Percentiles rank a stretch among this genome's conserved stretches.
These are phyloP conservation scores for Sciurus niger DNA, from an alignment of 2,113 vertebrate species.

Conservation along the genomic window DNA sequence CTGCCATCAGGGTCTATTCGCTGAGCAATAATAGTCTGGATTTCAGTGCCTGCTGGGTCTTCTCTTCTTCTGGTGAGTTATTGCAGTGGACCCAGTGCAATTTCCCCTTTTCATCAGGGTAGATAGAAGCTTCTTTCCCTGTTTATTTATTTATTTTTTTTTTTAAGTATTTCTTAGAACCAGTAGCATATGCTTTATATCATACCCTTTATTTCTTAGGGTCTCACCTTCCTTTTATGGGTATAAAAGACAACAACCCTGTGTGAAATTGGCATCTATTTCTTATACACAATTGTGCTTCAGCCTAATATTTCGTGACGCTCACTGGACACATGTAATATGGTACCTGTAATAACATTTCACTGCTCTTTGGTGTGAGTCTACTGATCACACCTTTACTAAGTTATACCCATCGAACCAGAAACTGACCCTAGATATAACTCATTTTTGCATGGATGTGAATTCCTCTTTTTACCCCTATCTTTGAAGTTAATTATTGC, in stretches of 20 bases:
- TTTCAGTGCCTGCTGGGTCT: neutral
- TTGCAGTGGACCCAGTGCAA: neutral
- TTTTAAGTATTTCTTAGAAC: neutral
- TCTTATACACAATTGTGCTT: neutral
- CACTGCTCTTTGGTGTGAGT: neutral
- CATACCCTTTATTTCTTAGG: neutral
- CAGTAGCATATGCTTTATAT: neutral
- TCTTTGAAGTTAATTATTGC: neutral
- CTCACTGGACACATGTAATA: neutral
- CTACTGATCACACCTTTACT: neutral
- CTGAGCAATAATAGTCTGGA: neutral
- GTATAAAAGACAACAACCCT: neutral
- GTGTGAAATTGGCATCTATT: neutral
- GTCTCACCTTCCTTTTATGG: neutral
- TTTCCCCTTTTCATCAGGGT: neutral
- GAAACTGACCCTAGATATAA: neutral
- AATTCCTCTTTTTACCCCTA: neutral
- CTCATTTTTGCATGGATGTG: neutral
- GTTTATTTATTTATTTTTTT: neutral
- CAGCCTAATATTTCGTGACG: neutral
- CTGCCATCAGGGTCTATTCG: neutral
- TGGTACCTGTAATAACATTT: neutral
- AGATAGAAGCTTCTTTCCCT: neutral
- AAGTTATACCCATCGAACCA: neutral
- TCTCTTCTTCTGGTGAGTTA: conserved; percentile 47